Conservation (phyloP, 2,113 vertebrate genomes). For the Camelus bactrianus region DNA sequence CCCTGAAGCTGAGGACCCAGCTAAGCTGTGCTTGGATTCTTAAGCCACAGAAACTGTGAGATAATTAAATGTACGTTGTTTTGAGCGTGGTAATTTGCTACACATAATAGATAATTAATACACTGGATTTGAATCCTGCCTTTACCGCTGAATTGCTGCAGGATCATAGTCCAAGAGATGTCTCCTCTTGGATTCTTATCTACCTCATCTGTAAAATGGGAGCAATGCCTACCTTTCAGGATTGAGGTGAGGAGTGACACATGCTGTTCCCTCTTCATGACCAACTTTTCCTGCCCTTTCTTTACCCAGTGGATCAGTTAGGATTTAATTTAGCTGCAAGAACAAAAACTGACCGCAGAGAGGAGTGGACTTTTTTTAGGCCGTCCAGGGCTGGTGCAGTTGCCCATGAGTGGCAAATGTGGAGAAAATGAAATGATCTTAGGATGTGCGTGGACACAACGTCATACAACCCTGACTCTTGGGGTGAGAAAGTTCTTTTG, state of each 20-base stretch:
- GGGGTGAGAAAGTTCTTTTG: background rate
- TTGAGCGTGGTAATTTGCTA: background rate
- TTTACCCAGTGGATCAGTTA: background rate
- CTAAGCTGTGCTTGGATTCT: background rate
- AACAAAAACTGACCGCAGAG: background rate
- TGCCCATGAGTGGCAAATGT: background rate
- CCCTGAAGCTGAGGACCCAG: background rate
- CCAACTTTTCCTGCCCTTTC: background rate
- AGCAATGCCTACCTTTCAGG: background rate
- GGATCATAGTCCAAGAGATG: background rate
- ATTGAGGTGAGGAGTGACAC: background rate
- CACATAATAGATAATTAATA: background rate
- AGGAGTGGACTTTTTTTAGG: background rate
- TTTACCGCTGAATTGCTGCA: background rate
- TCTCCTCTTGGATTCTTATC: background rate
- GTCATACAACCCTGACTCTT: background rate
- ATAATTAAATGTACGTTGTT: background rate
- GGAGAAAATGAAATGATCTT: background rate
- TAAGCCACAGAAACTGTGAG: background rate
- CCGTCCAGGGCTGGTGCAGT: background rate
- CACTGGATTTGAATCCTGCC: background rate
- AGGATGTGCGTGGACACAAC: background rate
- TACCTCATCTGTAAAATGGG: background rate
- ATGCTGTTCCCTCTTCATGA: background rate
- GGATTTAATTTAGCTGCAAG: background rate